A percentile compares a stretch with the other conserved stretches of the same genome.
Conservation (phyloP, 2,113 vertebrate species). For the Gallinago undulata region DNA sequence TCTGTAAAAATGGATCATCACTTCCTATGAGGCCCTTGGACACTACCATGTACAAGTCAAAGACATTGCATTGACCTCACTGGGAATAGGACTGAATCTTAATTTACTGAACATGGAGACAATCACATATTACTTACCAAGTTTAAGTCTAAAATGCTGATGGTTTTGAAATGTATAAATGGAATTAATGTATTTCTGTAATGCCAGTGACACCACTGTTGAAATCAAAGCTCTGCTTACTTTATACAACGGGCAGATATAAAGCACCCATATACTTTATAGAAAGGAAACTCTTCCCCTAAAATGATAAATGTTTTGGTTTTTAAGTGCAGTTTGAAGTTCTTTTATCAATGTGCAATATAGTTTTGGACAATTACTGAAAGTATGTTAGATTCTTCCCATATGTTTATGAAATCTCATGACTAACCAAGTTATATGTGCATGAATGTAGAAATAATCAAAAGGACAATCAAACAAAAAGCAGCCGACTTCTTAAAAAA, state of each 20-base stretch:
- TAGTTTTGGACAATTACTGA: background rate
- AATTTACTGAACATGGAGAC: background rate
- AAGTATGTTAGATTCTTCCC: background rate
- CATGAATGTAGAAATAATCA: background rate
- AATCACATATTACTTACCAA: background rate
- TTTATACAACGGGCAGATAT: background rate
- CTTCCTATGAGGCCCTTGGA: background rate
- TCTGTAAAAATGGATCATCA: background rate
- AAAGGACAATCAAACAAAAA: background rate
- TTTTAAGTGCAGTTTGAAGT: background rate
- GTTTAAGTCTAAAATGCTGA: background rate
- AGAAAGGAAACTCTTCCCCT: background rate
- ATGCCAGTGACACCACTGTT: background rate
- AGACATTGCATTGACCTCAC: background rate
- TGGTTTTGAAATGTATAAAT: background rate
- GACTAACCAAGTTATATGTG: background rate
- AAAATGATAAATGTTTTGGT: background rate
- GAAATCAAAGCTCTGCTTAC: background rate
- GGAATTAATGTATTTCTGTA: background rate
- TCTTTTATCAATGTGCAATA: background rate
- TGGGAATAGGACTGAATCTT: background rate
- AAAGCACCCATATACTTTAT: background rate
- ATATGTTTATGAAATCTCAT: background rate
- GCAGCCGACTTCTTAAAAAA: background rate
- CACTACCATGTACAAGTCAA: background rate